Base-by-base conservation (phyloP, 1,140 invertebrate species). In the Dendroctonus valens region DNA sequence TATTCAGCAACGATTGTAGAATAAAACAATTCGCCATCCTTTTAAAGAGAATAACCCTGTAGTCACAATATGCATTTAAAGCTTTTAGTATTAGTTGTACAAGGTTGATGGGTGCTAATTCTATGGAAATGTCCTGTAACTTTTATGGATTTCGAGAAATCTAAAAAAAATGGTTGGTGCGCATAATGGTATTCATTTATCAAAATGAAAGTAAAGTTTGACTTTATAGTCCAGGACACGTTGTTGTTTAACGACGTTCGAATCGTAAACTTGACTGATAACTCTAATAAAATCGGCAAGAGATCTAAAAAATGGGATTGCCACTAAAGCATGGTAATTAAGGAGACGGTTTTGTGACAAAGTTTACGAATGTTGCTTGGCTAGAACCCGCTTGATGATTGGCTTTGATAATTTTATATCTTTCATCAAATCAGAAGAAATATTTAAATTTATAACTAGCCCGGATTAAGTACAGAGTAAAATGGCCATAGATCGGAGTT, bases 21-120 rank as follows among this genome's bases (percentile, higher is more conserved):
- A 26, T 26, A 26, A 1, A 26, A 26, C 26, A 26, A 26, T 26
- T 26, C 26, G 26, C 26, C 1, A 26, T 26, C 26, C 38, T 52
- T 52, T 52, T 26, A 52, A 14, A 26, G 53, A 55, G 53, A 55
- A 55, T 41, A 39, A 39, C 53, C 53, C 26, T 40, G 50, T 52
- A 9, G 9, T 15, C 14, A 0, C 12, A 49, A 55, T 44, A 44
- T 53, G 37, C 61, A 54, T 64, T 42, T 49, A 65, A 63, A 52
- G 15, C 50, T 63, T 44, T 52, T 50, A 52, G 41, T 9, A 37
- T 51, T 41, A 37, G n/a, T 46, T 40, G 5, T 46, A 44, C 60
- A 54, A 63, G 40, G 48, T 52, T 54, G 60, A 54, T 54, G 51
- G 60, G 60, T 54, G 60, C 60, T 63, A 63, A 63, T 63, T 63